phyloP scores from a whole-genome alignment of 1,140 invertebrate species.

The Macrobrachium nipponense region DNA sequence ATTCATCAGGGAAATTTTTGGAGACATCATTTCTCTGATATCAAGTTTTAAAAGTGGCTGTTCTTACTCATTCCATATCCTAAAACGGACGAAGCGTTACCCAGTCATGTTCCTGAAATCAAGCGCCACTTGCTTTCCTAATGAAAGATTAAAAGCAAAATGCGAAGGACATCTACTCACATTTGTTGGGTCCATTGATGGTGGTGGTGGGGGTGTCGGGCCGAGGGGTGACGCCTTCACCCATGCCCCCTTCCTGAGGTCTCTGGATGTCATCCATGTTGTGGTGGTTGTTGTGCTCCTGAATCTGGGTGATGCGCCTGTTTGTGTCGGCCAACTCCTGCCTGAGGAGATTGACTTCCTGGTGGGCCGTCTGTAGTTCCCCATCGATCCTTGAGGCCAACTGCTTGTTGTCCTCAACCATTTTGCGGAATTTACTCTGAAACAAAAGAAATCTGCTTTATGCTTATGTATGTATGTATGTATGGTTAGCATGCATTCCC shows the following conservation, averaged over 20 bases:
- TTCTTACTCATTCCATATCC: too few relatives aligned
- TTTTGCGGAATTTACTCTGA: slow-evolving; percentile 77
- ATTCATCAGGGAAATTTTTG: too few relatives aligned
- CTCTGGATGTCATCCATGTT: background rate
- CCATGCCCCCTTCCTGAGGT: background rate
- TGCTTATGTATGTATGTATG: background rate
- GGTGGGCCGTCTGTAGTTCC: slow-evolving; percentile 75
- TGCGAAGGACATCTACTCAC: slow-evolving; percentile 8
- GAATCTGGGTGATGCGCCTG: slow-evolving; percentile 68
- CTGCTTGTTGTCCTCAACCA: slow-evolving; percentile 79
- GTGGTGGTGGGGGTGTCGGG: slow-evolving; percentile 7
- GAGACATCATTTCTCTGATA: too few relatives aligned
- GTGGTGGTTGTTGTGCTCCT: slow-evolving; percentile 35
- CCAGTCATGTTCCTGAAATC: too few relatives aligned
- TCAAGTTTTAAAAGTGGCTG: too few relatives aligned
- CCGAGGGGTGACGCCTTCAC: background rate
- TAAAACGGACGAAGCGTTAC: too few relatives aligned
- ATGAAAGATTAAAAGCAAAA: background rate
- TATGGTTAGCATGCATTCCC: too few relatives aligned
- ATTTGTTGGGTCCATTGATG: slow-evolving; percentile 53
- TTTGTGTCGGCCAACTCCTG: slow-evolving; percentile 73
- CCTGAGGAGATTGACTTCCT: slow-evolving; percentile 73
- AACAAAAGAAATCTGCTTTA: background rate
- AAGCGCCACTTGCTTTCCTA: too few relatives aligned
- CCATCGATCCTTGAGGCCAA: slow-evolving; percentile 75